Base-by-base conservation (phyloP, 2,888 invertebrate genomes). In the Tenthredo scrophulariae region DNA sequence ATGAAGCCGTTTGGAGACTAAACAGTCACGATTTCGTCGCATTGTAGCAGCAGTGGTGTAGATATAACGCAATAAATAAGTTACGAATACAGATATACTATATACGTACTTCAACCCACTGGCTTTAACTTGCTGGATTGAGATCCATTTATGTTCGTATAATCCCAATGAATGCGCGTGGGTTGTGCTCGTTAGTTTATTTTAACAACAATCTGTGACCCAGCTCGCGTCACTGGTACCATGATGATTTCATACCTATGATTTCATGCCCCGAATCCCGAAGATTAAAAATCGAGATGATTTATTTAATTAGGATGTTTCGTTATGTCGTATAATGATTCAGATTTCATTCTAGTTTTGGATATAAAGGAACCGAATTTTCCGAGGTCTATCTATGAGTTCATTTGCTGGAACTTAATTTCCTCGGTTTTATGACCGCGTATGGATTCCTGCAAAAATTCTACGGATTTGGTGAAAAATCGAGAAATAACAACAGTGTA, bases 71-170 rank as follows among this genome's bases (percentile, higher is more conserved):
- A 74, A 43, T 40, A 74, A 74, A 74, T 74, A 22, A 26, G 72
- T 74, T n/a, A 43, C 43, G 43, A 22, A 40, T 74, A 22, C 22
- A 22, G 4, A 29, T 33, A 6, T 26, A 46, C 7, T 37, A 37
- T 43, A 43, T 46, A 46, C 13, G 22, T 74, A 74, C 43, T 43
- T 9, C 10, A 74, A 43, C 72, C 67, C 18, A 67, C 33, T n/a
- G 43, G 72, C 43, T 10, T 43, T 22, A 43, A 43, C 22, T 26
- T 22, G 72, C 9, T 13, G 7, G 43, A 37, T 43, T 40, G 43
- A 74, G 72, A 74, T 74, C 22, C 22, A 74, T 74, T 74, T 74
- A 26, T 43, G 72, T 29, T n/a, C 43, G 72, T 74, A 74, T 74
- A 43, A 74, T 67, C 9, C 10, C 33, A 43, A 74, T 43, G 72